Conservation (phyloP, 1,140 invertebrate genomes). For the Orchestia grillus region DNA sequence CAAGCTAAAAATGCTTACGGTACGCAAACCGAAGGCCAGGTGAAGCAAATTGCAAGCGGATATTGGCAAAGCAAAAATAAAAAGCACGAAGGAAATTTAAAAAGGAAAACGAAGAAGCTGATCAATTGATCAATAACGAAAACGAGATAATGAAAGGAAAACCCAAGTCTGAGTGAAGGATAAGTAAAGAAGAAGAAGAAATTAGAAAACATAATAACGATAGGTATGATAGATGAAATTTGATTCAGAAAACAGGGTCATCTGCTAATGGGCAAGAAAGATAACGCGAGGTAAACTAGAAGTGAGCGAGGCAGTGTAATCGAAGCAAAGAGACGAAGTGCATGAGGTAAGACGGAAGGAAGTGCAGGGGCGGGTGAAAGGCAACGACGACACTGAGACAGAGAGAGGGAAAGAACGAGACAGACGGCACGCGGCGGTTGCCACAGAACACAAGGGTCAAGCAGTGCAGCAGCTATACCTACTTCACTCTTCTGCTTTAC, state of each 20-base stretch:
- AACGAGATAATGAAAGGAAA: not conserved
- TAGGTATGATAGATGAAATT: not conserved
- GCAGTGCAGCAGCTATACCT: not conserved
- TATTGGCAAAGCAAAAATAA: not conserved
- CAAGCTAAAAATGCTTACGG: not conserved
- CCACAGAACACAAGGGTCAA: not conserved
- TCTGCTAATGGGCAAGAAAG: not conserved
- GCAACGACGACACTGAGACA: not conserved
- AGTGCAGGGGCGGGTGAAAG: not conserved
- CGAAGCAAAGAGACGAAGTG: not conserved
- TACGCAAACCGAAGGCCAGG: not conserved
- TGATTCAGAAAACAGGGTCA: not conserved
- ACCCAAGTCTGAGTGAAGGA: not conserved
- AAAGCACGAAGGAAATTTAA: not conserved
- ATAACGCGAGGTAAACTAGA: not conserved
- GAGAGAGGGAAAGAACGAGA: not conserved
- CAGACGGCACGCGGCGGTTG: not conserved
- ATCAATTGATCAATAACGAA: not conserved
- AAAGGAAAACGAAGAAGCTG: not conserved
- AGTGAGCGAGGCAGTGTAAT: not conserved
- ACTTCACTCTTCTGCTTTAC: too few relatives aligned
- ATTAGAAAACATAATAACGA: not conserved
- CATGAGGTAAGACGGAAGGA: not conserved
- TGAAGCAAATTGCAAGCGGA: not conserved
- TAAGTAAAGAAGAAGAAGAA: not conserved